Conservation (phyloP, 2,888 invertebrate genomes). For the Cyclophora punctaria region DNA sequence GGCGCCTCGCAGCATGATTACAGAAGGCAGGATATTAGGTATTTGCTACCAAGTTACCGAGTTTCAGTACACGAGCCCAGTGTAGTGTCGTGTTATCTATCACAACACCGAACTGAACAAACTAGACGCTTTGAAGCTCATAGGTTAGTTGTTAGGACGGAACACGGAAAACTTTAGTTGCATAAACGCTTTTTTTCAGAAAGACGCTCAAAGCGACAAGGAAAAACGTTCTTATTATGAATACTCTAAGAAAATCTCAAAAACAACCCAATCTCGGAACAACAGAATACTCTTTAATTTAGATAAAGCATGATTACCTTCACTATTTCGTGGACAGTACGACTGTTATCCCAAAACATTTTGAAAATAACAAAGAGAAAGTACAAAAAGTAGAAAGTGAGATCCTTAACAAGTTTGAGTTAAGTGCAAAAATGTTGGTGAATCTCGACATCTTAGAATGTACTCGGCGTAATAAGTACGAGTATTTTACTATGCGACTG, state of each 20-base stretch:
- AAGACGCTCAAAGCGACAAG: too few species aligned
- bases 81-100: too few species aligned
- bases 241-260: neutral
- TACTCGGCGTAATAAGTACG: slow-evolving; percentile 35
- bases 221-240: neutral
- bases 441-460: slow-evolving; percentile 33
- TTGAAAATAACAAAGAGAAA: slow-evolving; percentile 20
- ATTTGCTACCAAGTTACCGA: slow-evolving; percentile 8
- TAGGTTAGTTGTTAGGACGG: too few species aligned
- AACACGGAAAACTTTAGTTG: too few species aligned
- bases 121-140: too few species aligned
- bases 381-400: slow-evolving; percentile 28
- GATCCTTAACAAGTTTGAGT: slow-evolving; percentile 31
- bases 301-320: slow-evolving; percentile 15
- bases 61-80: neutral
- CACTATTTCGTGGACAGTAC: slow-evolving; percentile 2
- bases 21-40: slow-evolving; percentile 7
- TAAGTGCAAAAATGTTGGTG: slow-evolving; percentile 34
- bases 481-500: slow-evolving; percentile 32
- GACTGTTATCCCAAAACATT: slow-evolving; percentile 19
- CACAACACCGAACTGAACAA: too few species aligned
- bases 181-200: too few species aligned
- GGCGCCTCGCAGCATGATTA: slow-evolving; percentile 5
- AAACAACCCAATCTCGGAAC: neutral
- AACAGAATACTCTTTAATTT: slow-evolving; percentile 9